These are phyloP conservation scores for Chondrosia reniformis DNA, from an alignment of 37 sponge, comb jelly and placozoan species.

Conservation along the genomic window DNA sequence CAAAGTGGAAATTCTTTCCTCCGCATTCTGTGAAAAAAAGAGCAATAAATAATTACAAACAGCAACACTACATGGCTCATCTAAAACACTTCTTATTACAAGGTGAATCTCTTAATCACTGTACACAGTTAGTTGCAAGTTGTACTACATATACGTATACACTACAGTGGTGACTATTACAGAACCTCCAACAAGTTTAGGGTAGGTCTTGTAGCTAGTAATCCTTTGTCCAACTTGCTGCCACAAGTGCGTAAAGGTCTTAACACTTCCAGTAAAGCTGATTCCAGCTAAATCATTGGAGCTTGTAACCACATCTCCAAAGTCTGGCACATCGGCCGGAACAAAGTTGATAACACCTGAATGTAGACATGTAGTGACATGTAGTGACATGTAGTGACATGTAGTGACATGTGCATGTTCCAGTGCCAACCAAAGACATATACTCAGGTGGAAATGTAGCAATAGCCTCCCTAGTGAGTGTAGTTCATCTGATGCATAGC, in stretches of 20 bases:
- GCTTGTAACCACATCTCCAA: constrained; percentile 82
- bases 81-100: no score
- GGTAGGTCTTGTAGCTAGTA: constrained; percentile 56
- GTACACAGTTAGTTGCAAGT: neutral
- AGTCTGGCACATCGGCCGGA: constrained; percentile 79
- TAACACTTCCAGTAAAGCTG: constrained; percentile 92
- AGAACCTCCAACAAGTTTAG: neutral
- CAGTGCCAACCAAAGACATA: no score
- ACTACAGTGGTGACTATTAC: neutral
- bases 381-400: neutral
- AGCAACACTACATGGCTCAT: no score
- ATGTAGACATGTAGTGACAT: neutral
- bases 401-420: neutral
- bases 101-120: constrained; percentile 8
- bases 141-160: neutral
- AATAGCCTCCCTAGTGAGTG: no score
- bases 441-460: no score
- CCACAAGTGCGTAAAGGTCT: constrained; percentile 86
- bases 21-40: constrained; percentile 67
- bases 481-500: no score
- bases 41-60: no score
- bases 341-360: constrained; percentile 88
- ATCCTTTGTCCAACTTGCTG: constrained; percentile 82
- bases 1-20: constrained; percentile 95
- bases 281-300: constrained; percentile 86